These are phyloP conservation scores for Orcinus orca DNA, from an alignment of 2,113 vertebrate species.

Conservation along the genomic window DNA sequence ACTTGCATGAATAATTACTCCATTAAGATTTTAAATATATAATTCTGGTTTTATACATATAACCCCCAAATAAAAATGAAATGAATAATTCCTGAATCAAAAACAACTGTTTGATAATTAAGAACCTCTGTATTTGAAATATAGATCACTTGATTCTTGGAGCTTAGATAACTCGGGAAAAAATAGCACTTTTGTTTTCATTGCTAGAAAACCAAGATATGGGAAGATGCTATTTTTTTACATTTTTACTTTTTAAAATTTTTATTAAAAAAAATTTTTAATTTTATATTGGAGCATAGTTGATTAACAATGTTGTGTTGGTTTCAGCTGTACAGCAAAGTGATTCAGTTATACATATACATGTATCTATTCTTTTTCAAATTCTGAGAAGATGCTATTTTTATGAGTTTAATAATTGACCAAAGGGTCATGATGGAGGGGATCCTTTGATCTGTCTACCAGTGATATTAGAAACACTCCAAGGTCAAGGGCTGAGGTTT, in stretches of 20 bases:
- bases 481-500: not conserved
- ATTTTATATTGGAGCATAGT: not conserved
- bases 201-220: not conserved
- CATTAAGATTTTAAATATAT: not conserved
- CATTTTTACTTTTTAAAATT: not conserved
- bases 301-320: not conserved
- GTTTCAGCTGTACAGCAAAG: not conserved
- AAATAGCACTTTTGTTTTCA: not conserved
- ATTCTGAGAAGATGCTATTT: not conserved
- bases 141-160: not conserved
- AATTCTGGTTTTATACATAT: not conserved
- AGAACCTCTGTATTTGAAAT: constrained; percentile 26
- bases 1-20: not conserved
- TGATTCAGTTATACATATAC: not conserved
- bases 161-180: not conserved
- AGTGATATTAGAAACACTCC: not conserved
- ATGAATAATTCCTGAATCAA: constrained; percentile 34
- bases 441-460: not conserved
- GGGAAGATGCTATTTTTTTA: not conserved
- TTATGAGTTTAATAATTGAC: not conserved
- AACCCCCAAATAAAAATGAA: not conserved
- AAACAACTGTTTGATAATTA: constrained; percentile 11
- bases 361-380: not conserved
- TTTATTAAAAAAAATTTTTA: not conserved
- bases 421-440: not conserved